phyloP scores from a whole-genome alignment of 2,888 invertebrate species.

The Antitype chi region DNA sequence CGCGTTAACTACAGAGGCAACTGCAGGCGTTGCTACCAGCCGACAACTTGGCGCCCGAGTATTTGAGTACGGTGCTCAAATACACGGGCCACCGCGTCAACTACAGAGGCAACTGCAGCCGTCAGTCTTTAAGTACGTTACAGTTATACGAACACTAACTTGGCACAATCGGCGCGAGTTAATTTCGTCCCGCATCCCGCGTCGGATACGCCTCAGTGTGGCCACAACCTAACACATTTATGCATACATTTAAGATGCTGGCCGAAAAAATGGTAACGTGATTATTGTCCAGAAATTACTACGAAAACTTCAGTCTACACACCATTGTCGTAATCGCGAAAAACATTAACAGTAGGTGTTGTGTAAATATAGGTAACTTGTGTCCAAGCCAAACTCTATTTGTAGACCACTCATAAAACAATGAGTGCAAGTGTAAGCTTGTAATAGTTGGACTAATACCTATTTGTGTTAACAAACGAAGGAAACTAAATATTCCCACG shows the following conservation, averaged over 20 bases:
- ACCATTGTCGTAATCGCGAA: slow-evolving; percentile 10
- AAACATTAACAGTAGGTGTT: slow-evolving; percentile 17
- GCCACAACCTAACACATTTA: neutral
- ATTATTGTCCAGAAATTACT: neutral
- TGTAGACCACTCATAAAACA: slow-evolving; percentile 53
- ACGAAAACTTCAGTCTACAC: neutral
- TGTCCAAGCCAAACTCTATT: slow-evolving; percentile 57
- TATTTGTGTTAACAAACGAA: slow-evolving; percentile 52
- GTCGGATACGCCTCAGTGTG: neutral
- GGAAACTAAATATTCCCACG: slow-evolving; percentile 42
- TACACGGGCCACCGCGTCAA: no score
- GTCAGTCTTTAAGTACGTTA: no score
- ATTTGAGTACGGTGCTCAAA: no score
- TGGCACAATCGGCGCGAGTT: no score
- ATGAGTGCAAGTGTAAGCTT: slow-evolving; percentile 40
- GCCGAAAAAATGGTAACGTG: neutral
- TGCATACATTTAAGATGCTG: neutral
- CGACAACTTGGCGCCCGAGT: no score
- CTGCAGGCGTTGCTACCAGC: no score
- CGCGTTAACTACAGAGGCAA: no score
- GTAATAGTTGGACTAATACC: slow-evolving; percentile 29
- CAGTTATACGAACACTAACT: no score
- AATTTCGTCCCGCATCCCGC: neutral
- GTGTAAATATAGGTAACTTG: slow-evolving; percentile 38
- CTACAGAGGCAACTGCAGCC: no score